Evolutionary conservation across 2,113 vertebrate species (phyloP), one percentile per base, ranked within the genome.

Genomic region (Laterallus jamaicensis): DNA sequence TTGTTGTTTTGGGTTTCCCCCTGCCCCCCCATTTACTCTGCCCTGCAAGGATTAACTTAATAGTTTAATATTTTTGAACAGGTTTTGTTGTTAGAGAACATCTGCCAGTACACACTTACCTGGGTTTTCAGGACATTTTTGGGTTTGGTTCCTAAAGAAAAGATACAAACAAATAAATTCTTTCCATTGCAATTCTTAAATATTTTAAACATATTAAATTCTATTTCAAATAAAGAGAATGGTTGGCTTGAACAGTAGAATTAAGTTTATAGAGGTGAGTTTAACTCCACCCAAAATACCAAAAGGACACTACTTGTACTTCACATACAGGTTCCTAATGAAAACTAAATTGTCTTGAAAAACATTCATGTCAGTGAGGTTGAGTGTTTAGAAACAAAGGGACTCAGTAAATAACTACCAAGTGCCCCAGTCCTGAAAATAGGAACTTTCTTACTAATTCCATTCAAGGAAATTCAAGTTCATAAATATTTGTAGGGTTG

Each of bases 41-140:
- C 15, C 21, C 62, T 64, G 29, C 22, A 35, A 59, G 6, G 22
- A 39, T 32, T 56, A 42, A 28, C 40, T 40, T 80, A 56, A 6
- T 12, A 44, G 75, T 85, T 86, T 44, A n/a, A 42, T 42, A 20
- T 16, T 82, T 94, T 79, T 8, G 24, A 86, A 35, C 6, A 14
- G 1, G 32, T 60, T 58, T 54, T 79, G 22, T 40, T 56, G 6
- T 52, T 50, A 58, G 44, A 15, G 19, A 35, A 16, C 52, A 18
- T 26, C n/a, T 81, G 28, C 17, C 60, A 91, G 11, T 44, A 35
- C n/a, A 54, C 22, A 62, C 95, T 97, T 95, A 98, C 98, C 98
- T 97, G 63, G 76, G 55, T 97, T 97, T 78, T 98, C 98, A 63
- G 93, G 90, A 94, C 81, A 49, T 82, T 91, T 97, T 70, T 94